Evolutionary conservation across 1,140 invertebrate species (phyloP).

Genomic region (Contarinia nasturtii): DNA sequence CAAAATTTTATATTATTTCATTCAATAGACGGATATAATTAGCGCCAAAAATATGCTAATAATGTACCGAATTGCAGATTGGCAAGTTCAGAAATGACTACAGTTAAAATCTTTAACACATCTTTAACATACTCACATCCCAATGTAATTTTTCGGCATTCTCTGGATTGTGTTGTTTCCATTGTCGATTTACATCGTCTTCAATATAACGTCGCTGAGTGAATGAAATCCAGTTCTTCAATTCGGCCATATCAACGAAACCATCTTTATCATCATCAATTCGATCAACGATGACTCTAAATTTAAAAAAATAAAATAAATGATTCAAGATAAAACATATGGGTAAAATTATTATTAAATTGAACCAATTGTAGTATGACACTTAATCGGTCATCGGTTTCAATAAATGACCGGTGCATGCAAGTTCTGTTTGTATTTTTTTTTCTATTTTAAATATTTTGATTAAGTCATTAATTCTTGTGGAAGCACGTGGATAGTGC

Average conservation of each 20-base stretch:
- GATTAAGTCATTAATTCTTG: not conserved
- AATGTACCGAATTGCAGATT: too few species aligned
- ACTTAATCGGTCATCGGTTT: not conserved
- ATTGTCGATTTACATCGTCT: constrained; percentile 81
- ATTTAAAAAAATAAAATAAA: constrained; percentile 22
- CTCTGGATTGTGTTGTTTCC: constrained; percentile 76
- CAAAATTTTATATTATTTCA: too few species aligned
- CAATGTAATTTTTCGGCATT: constrained; percentile 59
- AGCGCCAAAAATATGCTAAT: too few species aligned
- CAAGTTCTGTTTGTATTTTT: not conserved
- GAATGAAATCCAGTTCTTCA: constrained; percentile 91
- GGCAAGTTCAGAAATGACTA: too few species aligned
- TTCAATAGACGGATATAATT: too few species aligned
- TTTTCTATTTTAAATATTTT: not conserved
- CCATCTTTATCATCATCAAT: constrained; percentile 84
- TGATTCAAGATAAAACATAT: too few species aligned
- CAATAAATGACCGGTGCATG: not conserved
- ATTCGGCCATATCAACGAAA: constrained; percentile 65
- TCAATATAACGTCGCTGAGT: constrained; percentile 81
- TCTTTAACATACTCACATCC: constrained; percentile 32
- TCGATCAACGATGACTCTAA: constrained; percentile 79
- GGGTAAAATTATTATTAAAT: too few species aligned
- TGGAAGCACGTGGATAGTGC: not conserved
- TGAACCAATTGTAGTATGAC: too few species aligned
- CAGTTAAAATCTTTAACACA: not conserved